phyloP scores from a whole-genome alignment of 2,797 vertebrate species.

The Lagorchestes hirsutus region DNA sequence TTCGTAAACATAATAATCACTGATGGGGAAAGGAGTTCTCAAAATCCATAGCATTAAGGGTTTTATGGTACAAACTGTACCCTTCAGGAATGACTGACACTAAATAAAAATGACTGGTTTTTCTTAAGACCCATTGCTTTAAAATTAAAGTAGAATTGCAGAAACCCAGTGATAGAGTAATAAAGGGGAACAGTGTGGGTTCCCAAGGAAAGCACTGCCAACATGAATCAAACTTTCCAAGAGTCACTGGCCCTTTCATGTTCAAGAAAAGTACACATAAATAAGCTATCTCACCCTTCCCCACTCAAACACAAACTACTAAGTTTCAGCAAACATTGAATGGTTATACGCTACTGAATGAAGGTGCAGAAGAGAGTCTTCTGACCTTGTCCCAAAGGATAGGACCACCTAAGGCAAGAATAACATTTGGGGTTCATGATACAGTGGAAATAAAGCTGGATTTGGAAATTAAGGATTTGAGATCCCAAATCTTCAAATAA shows the following conservation, averaged over 20 bases:
- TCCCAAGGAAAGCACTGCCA: constrained; percentile 23
- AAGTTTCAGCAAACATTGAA: constrained; percentile 73
- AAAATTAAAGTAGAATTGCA: neutral
- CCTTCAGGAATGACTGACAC: neutral
- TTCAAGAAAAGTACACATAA: constrained; percentile 56
- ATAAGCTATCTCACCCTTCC: constrained; percentile 53
- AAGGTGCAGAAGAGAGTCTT: constrained; percentile 72
- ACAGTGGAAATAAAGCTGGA: neutral
- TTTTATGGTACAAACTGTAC: neutral
- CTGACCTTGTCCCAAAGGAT: constrained; percentile 55
- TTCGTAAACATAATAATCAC: neutral
- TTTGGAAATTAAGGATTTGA: neutral
- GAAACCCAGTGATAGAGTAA: neutral
- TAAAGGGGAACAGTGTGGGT: too few species aligned
- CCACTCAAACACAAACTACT: constrained; percentile 62
- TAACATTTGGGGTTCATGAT: neutral
- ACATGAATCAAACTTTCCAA: constrained; percentile 39
- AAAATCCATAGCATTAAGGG: neutral
- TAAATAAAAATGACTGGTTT: neutral
- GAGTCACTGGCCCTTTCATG: constrained; percentile 42
- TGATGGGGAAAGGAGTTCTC: neutral
- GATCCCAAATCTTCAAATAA: neutral
- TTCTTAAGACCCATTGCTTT: neutral
- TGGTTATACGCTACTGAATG: constrained; percentile 61
- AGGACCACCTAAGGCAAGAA: neutral